Evolutionary conservation across 2,888 invertebrate genomes (phyloP).

Genomic region (Pelosia muscerda): DNA sequence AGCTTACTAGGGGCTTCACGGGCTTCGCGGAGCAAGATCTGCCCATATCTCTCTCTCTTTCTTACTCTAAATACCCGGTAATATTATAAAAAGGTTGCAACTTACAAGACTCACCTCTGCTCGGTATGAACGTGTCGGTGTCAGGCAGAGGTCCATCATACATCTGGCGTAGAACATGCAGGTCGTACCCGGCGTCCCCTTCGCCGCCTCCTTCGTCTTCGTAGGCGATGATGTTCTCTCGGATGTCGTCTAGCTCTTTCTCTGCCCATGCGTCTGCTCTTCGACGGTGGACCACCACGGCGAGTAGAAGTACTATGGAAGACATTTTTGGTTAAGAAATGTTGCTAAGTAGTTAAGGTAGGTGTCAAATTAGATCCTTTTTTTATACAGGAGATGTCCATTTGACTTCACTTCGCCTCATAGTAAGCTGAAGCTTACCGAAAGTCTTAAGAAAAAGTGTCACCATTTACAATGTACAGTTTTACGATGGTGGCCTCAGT

Average conservation of each 20-base stretch:
- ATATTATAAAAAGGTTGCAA: constrained; percentile 7
- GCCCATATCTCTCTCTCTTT: no score
- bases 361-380: no score
- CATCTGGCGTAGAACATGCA: constrained; percentile 91
- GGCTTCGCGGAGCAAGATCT: no score
- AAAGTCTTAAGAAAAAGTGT: no score
- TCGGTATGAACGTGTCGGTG: constrained; percentile 83
- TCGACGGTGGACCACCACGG: constrained; percentile 96
- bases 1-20: no score
- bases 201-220: constrained; percentile 99
- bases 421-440: no score
- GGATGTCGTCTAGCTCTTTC: constrained; percentile 97
- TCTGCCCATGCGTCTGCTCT: constrained; percentile 95
- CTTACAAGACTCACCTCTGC: constrained; percentile 72
- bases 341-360: background rate
- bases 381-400: no score
- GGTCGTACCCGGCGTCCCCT: constrained; percentile 97
- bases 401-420: no score
- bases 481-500: no score
- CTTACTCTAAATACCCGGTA: no score
- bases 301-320: constrained; percentile 91
- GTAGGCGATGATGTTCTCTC: constrained; percentile 99
- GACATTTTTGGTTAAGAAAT: background rate
- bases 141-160: constrained; percentile 88
- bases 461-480: no score